Evolutionary conservation across 92 coral and sea anemone genomes (phyloP).

Genomic region (Porites cylindrica): DNA sequence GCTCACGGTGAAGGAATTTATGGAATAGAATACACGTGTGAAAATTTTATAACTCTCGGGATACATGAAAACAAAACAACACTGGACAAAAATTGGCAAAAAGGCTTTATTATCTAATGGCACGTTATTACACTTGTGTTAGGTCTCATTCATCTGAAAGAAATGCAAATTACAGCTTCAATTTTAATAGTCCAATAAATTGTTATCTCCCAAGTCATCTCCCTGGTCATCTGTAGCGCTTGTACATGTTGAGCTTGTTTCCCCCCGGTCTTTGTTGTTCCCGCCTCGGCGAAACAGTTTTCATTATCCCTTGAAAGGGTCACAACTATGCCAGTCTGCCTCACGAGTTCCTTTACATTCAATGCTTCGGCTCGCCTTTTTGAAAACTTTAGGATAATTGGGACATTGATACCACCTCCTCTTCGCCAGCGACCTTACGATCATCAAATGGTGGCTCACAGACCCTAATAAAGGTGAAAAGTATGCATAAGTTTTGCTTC

Average conservation of each 20-base stretch:
- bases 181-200: neutral
- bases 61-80: conserved; percentile 3
- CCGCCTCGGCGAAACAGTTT: conserved; percentile 19
- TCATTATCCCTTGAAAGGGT: conserved; percentile 12
- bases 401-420: conserved; percentile 58
- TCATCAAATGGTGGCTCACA: conserved; percentile 39
- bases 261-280: conserved; percentile 3
- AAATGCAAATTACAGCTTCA: neutral
- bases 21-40: conserved; percentile 2
- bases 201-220: conserved; percentile 13
- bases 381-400: conserved; percentile 25
- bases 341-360: conserved; percentile 2
- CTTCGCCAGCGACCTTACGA: conserved; percentile 50
- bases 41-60: conserved; percentile 3
- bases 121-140: neutral
- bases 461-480: conserved; percentile 22
- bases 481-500: conserved; percentile 15
- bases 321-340: conserved; percentile 11
- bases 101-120: conserved; percentile 5
- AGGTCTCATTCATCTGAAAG: neutral
- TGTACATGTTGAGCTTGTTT: neutral
- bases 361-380: conserved; percentile 2
- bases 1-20: conserved; percentile 1
- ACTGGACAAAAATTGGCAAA: conserved; percentile 16
- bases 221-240: conserved; percentile 12